Conservation (phyloP, 2,113 vertebrate species). For the Mobula hypostoma region DNA sequence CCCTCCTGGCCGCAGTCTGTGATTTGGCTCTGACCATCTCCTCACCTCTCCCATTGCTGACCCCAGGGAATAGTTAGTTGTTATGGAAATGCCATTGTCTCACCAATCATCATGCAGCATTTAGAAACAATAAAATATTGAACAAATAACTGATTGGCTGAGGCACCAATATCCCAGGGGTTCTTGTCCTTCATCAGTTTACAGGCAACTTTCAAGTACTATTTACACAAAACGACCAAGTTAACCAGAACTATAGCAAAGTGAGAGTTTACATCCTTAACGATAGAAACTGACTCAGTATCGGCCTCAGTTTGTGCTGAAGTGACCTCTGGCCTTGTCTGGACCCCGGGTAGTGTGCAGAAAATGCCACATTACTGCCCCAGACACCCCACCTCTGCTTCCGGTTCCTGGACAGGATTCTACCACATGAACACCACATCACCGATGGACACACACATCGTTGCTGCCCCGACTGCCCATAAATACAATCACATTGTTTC, state of each 20-base stretch:
- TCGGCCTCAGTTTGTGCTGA: background rate
- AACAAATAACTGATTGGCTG: background rate
- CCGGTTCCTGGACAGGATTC: no score
- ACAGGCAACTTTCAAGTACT: background rate
- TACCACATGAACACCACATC: background rate
- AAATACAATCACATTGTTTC: no score
- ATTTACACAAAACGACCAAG: slow-evolving; percentile 3
- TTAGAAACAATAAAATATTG: background rate
- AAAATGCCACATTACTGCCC: background rate
- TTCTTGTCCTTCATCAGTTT: background rate
- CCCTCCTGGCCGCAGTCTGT: no score
- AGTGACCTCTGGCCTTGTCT: background rate
- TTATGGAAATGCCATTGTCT: no score
- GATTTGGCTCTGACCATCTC: no score
- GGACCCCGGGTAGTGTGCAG: background rate
- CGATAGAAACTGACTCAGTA: background rate
- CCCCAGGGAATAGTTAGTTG: no score
- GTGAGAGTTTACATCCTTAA: background rate
- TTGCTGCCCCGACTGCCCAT: background rate
- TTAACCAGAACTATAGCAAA: background rate
- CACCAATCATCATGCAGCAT: background rate
- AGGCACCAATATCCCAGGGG: no score
- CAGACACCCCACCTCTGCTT: background rate
- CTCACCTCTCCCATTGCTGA: no score
- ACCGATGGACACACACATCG: background rate